Percentiles rank a stretch among this genome's conserved stretches.
Conservation (phyloP, 2,113 vertebrate genomes). For the Syngnathus scovelli region DNA sequence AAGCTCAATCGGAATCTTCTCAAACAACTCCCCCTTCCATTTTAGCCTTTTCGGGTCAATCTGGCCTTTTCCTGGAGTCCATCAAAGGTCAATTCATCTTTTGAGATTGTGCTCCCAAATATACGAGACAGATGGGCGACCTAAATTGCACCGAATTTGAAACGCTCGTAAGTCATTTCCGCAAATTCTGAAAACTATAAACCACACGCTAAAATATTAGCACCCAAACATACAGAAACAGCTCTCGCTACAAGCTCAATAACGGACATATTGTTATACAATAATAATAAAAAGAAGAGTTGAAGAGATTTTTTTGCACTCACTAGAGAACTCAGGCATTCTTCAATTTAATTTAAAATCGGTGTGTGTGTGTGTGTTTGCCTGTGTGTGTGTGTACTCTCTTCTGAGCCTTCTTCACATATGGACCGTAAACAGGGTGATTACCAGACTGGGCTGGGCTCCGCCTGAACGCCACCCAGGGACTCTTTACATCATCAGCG, state of each 20-base stretch:
- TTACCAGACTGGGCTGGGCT: conserved; percentile 70
- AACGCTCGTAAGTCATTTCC: background rate
- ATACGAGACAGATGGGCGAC: no score
- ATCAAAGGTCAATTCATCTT: no score
- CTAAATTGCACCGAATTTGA: background rate
- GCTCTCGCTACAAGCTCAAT: background rate
- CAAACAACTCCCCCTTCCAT: no score
- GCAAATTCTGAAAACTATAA: background rate
- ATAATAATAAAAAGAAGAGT: background rate
- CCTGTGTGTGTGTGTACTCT: conserved; percentile 33
- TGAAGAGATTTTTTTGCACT: conserved; percentile 12
- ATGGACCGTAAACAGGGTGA: conserved; percentile 76
- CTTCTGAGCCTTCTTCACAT: conserved; percentile 69
- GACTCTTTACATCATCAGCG: conserved; percentile 71
- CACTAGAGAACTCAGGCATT: conserved; percentile 30
- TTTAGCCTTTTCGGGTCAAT: background rate
- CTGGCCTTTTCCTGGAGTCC: background rate
- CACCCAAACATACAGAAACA: background rate
- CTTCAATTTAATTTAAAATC: conserved; percentile 37
- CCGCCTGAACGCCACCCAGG: conserved; percentile 71
- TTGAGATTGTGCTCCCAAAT: no score
- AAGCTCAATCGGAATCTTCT: background rate
- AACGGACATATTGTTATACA: background rate
- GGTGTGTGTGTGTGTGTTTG: conserved; percentile 16
- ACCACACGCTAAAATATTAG: background rate